Conservation (phyloP, 2,888 invertebrate species). For the Ephialtes manifestator region DNA sequence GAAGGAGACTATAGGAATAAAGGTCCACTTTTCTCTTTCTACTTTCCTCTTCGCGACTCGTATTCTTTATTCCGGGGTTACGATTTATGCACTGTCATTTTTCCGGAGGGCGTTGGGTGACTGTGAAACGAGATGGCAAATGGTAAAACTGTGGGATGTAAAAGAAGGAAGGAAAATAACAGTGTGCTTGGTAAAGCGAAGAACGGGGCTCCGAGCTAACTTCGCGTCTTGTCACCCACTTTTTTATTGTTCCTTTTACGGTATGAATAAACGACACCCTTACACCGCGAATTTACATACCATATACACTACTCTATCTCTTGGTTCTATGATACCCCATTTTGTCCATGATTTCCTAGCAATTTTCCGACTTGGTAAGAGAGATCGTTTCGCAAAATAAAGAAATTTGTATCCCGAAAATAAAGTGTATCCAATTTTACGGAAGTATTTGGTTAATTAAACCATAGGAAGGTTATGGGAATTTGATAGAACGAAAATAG, state of each 20-base stretch:
- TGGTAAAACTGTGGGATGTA: constrained; percentile 10
- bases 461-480: not conserved
- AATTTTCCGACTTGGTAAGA: not conserved
- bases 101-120: constrained; percentile 71
- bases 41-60: constrained; percentile 46
- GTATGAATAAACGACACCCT: constrained; percentile 81
- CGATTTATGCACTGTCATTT: constrained; percentile 82
- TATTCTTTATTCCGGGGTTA: constrained; percentile 78
- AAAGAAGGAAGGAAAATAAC: constrained; percentile 48
- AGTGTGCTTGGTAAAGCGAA: constrained; percentile 33
- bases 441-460: not conserved
- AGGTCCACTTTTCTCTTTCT: constrained; percentile 33
- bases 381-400: not conserved
- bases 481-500: not conserved
- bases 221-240: constrained; percentile 60
- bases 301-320: constrained; percentile 67
- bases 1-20: constrained; percentile 52
- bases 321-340: constrained; percentile 37
- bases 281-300: constrained; percentile 81
- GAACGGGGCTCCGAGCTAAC: constrained; percentile 67
- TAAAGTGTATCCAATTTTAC: not conserved
- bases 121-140: constrained; percentile 12
- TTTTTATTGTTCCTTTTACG: constrained; percentile 82
- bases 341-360: constrained; percentile 38
- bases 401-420: not conserved